Evolutionary conservation across 2,797 vertebrate genomes (phyloP).

Genomic region (Emydoidea blandingii): DNA sequence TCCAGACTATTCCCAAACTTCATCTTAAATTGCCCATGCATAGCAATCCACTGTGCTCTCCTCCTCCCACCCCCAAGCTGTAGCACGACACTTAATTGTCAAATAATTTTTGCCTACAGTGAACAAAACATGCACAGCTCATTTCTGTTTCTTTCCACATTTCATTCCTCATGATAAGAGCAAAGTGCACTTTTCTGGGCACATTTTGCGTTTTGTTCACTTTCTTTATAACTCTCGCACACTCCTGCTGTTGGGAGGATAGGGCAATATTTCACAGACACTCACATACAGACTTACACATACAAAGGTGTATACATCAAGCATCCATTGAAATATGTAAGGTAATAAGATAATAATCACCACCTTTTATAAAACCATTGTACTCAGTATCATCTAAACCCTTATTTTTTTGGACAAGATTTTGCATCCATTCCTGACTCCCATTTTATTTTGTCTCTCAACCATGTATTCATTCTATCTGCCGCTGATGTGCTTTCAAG

Average conservation of each 20-base stretch:
- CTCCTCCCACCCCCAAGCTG: neutral
- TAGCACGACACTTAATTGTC: neutral
- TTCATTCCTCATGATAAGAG: neutral
- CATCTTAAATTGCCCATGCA: neutral
- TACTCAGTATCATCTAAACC: neutral
- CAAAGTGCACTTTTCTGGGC: neutral
- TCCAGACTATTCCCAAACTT: fast-evolving
- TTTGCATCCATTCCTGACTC: neutral
- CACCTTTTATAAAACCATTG: neutral
- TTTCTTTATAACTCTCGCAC: neutral
- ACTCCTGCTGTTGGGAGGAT: neutral
- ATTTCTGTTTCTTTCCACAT: neutral
- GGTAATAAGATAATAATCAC: neutral
- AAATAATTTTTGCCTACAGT: neutral
- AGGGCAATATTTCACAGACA: fast-evolving
- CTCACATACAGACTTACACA: neutral
- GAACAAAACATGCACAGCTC: neutral
- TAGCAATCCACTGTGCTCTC: neutral
- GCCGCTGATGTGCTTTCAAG: neutral
- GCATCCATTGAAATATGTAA: neutral
- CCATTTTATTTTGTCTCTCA: neutral
- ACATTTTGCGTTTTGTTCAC: neutral
- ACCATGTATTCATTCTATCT: fast-evolving
- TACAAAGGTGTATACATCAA: neutral
- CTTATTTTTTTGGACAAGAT: neutral